These are phyloP conservation scores for Brachypodius melanocephalos DNA, from an alignment of 2,113 vertebrate genomes.

Conservation along the genomic window DNA sequence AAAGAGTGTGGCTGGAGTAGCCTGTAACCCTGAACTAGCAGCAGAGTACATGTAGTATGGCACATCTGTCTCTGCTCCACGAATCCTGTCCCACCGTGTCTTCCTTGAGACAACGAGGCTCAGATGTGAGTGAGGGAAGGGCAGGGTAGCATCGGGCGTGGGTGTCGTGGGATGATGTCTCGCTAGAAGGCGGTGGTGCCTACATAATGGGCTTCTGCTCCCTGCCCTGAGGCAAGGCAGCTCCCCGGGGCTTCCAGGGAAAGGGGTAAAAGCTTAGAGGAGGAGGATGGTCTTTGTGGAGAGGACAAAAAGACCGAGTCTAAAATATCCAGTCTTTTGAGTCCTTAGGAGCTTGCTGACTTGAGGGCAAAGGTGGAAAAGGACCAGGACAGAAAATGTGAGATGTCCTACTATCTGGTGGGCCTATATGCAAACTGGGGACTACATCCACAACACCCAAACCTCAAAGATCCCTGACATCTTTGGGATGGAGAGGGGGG, in stretches of 20 bases:
- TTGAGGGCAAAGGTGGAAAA: not conserved
- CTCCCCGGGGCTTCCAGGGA: rapidly evolving
- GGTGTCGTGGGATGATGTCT: not conserved
- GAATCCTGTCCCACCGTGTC: not conserved
- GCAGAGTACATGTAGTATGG: not conserved
- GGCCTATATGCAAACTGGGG: not conserved
- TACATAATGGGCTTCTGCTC: not conserved
- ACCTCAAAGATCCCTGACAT: not conserved
- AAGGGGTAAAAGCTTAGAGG: not conserved
- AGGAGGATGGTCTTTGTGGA: not conserved
- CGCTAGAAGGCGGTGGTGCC: not conserved
- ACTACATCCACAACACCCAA: not conserved
- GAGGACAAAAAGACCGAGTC: not conserved
- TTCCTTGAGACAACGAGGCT: not conserved
- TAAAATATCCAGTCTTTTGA: not conserved
- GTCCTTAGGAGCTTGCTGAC: not conserved
- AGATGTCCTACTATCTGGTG: not conserved
- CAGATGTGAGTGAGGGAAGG: not conserved
- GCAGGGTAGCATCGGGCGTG: rapidly evolving
- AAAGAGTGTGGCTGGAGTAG: not conserved
- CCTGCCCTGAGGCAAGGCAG: not conserved
- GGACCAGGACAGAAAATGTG: not conserved
- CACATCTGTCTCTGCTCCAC: not conserved
- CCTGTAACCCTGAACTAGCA: not conserved
- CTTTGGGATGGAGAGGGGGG: not conserved